Base-by-base conservation (phyloP, 2,797 vertebrate species). In the Girardinus metallicus region DNA sequence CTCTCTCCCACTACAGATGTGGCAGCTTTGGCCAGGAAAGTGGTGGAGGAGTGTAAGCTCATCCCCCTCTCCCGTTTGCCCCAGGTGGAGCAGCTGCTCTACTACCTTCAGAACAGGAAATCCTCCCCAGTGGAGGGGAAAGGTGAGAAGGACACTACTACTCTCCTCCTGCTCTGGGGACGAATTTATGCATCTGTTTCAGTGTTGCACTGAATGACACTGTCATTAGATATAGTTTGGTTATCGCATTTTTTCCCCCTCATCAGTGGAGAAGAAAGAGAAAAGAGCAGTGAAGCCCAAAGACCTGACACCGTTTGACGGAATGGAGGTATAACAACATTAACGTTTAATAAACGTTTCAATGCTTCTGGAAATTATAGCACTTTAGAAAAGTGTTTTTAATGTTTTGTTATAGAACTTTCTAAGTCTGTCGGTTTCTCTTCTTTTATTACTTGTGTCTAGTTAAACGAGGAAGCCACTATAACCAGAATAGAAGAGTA, bases 11-110 rank as follows among this genome's bases (percentile, higher is more conserved):
- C 96, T 81, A 99, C 98, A 73, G 98, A 99, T 77, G 95, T 99
- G 81, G 95, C 94, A 55, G 97, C 97, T 46, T 91, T 99, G 94
- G 97, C 98, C 73, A 96, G 96, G 62, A 99, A 99, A 85, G 98
- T 99, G 81, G 96, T 99, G 86, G 98, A 99, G 80, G 98, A 99
- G 88, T 99, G 98, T 91, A 98, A 97, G 74, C 97, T 99, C 79
- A 98, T 99, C 89, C 97, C 97, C 75, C 88, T 96, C 1, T 97
- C 97, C 51, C 98, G 96, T 86, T 90, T 99, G 66, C 95, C 94
- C 0, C 97, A 99, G 71, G 98, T 99, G 79, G 98, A 99, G 83
- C 98, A 99, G 88, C 95, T 99, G 23, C 95, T 99, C 41, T 99
- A 97, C 84, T 99, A 99, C 75, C 93, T 99, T 26, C 98, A 98